Evolutionary conservation across 92 coral and sea anemone species (phyloP).

Genomic region (Anthopleura xanthogrammica): DNA sequence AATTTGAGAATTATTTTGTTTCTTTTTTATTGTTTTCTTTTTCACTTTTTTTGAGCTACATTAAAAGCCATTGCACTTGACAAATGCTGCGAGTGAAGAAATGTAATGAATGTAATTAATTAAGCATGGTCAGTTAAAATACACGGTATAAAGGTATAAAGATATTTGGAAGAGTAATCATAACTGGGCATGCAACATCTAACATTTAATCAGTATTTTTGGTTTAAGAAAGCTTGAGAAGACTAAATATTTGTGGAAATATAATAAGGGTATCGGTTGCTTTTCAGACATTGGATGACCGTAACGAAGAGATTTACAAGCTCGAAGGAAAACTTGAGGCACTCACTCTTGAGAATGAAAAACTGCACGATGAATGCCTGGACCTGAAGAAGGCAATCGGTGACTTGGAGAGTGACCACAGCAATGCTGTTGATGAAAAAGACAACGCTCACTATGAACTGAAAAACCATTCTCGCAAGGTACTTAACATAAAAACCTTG

Average conservation of each 20-base stretch:
- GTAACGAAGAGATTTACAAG: conserved; percentile 40
- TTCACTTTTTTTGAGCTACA: not conserved
- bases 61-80: not conserved
- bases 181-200: no score
- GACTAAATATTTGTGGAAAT: no score
- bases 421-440: conserved; percentile 59
- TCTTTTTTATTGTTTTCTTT: no score
- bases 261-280: not conserved
- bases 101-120: no score
- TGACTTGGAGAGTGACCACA: conserved; percentile 78
- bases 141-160: no score
- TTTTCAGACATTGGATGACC: conserved; percentile 36
- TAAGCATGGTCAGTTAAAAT: no score
- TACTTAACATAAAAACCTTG: not conserved
- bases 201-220: not conserved
- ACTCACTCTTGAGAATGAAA: conserved; percentile 52
- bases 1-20: not conserved
- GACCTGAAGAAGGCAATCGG: conserved; percentile 51
- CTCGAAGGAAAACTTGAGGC: conserved; percentile 52
- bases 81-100: no score
- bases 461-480: conserved; percentile 45
- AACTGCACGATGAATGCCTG: conserved; percentile 47
- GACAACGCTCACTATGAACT: conserved; percentile 63
- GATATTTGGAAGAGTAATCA: no score
- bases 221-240: no score